Conservation (phyloP, 2,797 vertebrate species). For the Cossypha polioptera region DNA sequence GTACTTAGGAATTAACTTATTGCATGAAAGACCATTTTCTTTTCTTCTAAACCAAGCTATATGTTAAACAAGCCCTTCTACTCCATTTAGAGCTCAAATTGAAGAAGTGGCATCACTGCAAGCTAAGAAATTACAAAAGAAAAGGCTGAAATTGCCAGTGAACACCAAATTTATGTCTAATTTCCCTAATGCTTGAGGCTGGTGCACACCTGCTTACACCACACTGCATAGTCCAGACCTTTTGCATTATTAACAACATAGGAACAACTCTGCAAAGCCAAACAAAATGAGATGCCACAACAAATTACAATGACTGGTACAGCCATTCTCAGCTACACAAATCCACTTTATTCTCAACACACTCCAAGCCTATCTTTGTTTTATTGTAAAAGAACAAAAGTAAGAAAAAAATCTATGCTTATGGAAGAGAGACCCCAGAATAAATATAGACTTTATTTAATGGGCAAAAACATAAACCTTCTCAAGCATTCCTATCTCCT, state of each 20-base stretch:
- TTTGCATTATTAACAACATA: conserved; percentile 58
- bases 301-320: conserved; percentile 19
- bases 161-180: conserved; percentile 35
- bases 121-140: conserved; percentile 1
- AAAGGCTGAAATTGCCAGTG: conserved; percentile 30
- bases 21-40: neutral
- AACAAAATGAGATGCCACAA: conserved; percentile 59
- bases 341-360: neutral
- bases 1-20: neutral
- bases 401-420: neutral
- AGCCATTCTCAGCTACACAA: neutral
- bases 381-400: neutral
- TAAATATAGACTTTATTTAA: neutral
- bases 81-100: neutral
- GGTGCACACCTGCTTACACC: conserved; percentile 17
- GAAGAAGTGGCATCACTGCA: neutral
- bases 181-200: conserved; percentile 15
- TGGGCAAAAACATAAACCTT: neutral
- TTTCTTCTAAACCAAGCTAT: neutral
- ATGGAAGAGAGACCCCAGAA: neutral
- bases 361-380: neutral
- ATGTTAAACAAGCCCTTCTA: neutral
- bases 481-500: neutral
- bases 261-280: conserved; percentile 23
- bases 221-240: neutral